phyloP scores from a whole-genome alignment of 2,797 vertebrate genomes.

The Sternotherus odoratus region DNA sequence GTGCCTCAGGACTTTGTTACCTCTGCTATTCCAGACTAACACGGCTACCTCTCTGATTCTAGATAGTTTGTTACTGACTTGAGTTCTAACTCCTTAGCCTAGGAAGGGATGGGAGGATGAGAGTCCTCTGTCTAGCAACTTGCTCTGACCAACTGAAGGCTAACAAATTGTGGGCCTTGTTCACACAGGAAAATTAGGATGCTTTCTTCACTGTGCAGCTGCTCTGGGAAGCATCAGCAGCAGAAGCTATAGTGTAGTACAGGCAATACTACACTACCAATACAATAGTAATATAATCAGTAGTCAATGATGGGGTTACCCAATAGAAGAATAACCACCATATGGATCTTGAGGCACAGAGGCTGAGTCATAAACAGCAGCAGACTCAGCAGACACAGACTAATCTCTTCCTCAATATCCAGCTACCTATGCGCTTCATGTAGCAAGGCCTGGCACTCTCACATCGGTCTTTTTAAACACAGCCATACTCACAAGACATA shows the following conservation, averaged over 20 bases:
- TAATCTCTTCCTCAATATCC: neutral
- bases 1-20: no score
- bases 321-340: neutral
- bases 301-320: neutral
- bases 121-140: neutral
- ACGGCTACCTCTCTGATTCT: no score
- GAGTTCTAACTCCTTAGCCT: neutral
- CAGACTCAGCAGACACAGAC: neutral
- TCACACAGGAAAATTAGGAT: neutral
- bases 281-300: neutral
- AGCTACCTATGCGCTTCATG: neutral
- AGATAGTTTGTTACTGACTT: neutral
- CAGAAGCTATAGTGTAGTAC: neutral
- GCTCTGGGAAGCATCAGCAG: neutral
- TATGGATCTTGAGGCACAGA: neutral
- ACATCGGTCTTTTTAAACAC: neutral
- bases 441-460: neutral
- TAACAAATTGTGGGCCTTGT: neutral
- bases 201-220: neutral
- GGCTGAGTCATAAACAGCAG: neutral
- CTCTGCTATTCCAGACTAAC: no score
- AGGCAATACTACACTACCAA: neutral
- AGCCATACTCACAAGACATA: neutral
- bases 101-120: neutral
- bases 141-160: neutral